A percentile compares a stretch with the other conserved stretches of the same genome.
Evolutionary conservation across 2,888 invertebrate species (phyloP).

Genomic region (Stictocephala bisonia): DNA sequence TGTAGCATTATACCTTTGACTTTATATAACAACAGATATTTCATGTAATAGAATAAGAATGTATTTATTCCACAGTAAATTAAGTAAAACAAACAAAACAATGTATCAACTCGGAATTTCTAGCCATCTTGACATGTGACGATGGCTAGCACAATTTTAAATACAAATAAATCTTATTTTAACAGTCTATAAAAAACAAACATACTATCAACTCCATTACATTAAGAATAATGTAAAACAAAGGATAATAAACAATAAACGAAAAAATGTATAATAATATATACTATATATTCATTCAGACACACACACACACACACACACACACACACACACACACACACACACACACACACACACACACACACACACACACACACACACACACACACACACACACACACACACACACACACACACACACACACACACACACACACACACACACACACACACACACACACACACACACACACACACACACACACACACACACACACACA

Average conservation of each 20-base stretch:
- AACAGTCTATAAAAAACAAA: too few relatives aligned
- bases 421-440: neutral
- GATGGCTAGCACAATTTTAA: too few relatives aligned
- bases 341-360: neutral
- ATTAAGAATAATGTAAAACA: neutral
- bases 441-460: neutral
- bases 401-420: neutral
- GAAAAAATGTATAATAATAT: neutral
- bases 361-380: neutral
- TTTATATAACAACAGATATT: too few relatives aligned
- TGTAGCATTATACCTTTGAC: too few relatives aligned
- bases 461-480: neutral
- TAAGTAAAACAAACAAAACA: too few relatives aligned
- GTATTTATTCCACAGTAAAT: too few relatives aligned
- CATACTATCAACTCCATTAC: too few relatives aligned
- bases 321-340: neutral
- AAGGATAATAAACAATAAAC: too few relatives aligned
- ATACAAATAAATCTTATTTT: too few relatives aligned
- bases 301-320: conserved; percentile 29
- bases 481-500: neutral
- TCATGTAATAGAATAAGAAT: too few relatives aligned
- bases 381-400: neutral
- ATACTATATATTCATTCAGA: neutral
- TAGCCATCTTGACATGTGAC: too few relatives aligned
- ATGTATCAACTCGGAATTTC: too few relatives aligned